phyloP scores from a whole-genome alignment of 30 jellyfish, hydroid and myxozoan genomes.

The Cassiopea andromeda region DNA sequence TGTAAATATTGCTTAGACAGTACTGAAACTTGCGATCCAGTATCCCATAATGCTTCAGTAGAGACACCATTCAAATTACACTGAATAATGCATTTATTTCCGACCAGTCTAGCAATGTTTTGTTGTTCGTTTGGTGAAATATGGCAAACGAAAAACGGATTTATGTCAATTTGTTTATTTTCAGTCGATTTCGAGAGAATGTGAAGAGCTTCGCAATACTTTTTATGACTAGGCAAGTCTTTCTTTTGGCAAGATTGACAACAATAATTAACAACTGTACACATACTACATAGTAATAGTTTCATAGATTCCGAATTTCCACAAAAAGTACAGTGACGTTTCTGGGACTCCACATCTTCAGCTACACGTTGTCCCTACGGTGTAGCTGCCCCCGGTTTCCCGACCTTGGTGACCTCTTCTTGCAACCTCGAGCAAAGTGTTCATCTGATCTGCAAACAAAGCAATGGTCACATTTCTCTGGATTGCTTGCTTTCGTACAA shows the following conservation, averaged over 20 bases:
- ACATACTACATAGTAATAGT: conserved; percentile 26
- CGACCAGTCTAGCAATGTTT: conserved; percentile 49
- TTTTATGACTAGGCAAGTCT: conserved; percentile 63
- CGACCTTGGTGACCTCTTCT: conserved; percentile 40
- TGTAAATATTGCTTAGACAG: conserved; percentile 26
- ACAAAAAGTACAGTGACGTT: conserved; percentile 21
- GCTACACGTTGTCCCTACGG: conserved; percentile 46
- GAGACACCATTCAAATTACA: conserved; percentile 53
- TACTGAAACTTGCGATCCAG: conserved; percentile 76
- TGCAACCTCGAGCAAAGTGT: conserved; percentile 67
- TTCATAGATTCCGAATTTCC: conserved; percentile 38
- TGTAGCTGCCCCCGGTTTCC: conserved; percentile 78
- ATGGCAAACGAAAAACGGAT: conserved; percentile 39
- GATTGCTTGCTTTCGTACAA: neutral
- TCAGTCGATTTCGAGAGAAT: neutral
- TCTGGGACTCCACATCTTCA: conserved; percentile 44
- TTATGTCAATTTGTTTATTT: neutral
- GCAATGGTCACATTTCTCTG: conserved; percentile 43
- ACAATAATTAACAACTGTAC: conserved; percentile 63
- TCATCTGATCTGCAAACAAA: conserved; percentile 8
- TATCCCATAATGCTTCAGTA: conserved; percentile 56
- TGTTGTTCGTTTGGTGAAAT: conserved; percentile 56
- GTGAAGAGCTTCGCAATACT: conserved; percentile 43
- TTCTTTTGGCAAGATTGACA: conserved; percentile 59
- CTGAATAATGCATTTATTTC: conserved; percentile 59